These are phyloP conservation scores for Sebastes fasciatus DNA, from an alignment of 2,113 vertebrate species.

Conservation along the genomic window DNA sequence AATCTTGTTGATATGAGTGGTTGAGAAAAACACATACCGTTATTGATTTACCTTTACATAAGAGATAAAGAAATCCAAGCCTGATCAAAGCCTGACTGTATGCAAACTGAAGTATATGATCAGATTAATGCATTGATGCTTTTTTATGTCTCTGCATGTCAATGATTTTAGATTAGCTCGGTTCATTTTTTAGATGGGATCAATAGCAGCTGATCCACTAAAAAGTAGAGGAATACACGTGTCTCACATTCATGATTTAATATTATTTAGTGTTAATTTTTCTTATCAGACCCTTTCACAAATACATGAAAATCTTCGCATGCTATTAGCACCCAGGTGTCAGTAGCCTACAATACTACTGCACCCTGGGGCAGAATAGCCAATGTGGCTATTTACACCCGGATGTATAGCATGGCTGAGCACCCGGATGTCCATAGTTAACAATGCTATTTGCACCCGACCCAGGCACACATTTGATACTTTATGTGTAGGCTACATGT, in stretches of 20 bases:
- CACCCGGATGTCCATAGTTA: no score
- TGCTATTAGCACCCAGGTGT: no score
- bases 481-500: no score
- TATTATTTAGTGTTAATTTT: background rate
- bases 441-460: no score
- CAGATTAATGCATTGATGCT: background rate
- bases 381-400: no score
- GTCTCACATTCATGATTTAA: background rate
- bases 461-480: no score
- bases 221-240: background rate
- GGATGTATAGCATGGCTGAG: no score
- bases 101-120: background rate
- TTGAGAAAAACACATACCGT: background rate
- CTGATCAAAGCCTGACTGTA: background rate
- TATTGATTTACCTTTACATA: background rate
- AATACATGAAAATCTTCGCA: background rate
- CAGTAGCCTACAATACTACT: no score
- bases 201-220: background rate
- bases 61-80: background rate
- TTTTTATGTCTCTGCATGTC: background rate
- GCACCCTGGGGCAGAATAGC: no score
- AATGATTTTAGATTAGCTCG: background rate
- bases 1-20: background rate
- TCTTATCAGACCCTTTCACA: background rate
- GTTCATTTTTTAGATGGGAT: background rate